A percentile compares a stretch with the other conserved stretches of the same genome.
These are phyloP conservation scores for Tetranychus truncatus DNA, from an alignment of 2,888 invertebrate species.

Conservation along the genomic window DNA sequence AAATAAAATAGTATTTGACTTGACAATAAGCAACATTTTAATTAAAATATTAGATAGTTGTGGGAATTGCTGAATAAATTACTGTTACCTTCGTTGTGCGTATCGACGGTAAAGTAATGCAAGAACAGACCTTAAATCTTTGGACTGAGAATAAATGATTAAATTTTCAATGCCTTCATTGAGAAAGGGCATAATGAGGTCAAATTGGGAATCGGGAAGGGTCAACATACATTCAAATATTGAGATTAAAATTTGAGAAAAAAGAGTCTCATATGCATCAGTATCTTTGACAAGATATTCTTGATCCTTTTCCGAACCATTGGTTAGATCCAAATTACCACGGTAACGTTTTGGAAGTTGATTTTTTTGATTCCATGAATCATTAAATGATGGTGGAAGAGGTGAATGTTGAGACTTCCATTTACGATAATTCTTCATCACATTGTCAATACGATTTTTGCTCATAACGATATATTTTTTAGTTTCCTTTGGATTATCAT, in stretches of 20 bases:
- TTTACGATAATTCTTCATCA: conserved; percentile 40
- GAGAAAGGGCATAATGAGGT: not conserved
- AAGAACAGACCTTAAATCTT: not conserved
- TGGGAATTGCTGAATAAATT: no score
- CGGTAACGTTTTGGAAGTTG: conserved; percentile 4
- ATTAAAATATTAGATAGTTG: no score
- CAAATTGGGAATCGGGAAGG: not conserved
- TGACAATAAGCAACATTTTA: no score
- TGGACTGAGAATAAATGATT: not conserved
- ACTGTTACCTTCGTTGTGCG: not conserved
- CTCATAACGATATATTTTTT: conserved; percentile 36
- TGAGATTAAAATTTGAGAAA: not conserved
- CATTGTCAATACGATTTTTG: conserved; percentile 35
- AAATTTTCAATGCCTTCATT: not conserved
- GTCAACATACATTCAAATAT: not conserved
- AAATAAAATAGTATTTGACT: no score
- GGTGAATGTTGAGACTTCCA: conserved; percentile 36
- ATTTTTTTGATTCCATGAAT: conserved; percentile 10
- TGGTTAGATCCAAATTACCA: not conserved
- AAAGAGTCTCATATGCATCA: not conserved
- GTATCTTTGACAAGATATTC: not conserved
- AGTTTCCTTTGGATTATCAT: not conserved
- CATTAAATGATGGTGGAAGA: conserved; percentile 8
- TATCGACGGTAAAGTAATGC: not conserved
- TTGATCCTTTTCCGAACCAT: not conserved